Conservation (phyloP, 2,888 invertebrate genomes). For the Phortica magna region DNA sequence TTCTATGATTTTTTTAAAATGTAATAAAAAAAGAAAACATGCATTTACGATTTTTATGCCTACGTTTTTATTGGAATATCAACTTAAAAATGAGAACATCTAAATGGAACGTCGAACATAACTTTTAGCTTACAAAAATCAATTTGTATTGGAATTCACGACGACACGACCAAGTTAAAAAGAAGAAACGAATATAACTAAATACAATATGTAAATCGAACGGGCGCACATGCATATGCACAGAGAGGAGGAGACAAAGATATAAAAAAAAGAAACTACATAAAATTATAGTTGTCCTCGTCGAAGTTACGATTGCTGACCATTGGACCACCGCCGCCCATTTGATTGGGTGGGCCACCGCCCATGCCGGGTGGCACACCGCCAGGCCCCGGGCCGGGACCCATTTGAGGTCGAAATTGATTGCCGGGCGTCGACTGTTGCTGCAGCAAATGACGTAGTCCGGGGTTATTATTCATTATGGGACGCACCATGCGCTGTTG, state of each 20-base stretch:
- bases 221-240: not conserved
- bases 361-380: conserved; percentile 54
- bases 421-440: conserved; percentile 76
- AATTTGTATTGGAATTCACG: too few species aligned
- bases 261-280: conserved; percentile 53
- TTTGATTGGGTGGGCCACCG: conserved; percentile 66
- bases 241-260: not conserved
- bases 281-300: conserved; percentile 75
- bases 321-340: conserved; percentile 66
- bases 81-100: too few species aligned
- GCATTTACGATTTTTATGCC: too few species aligned
- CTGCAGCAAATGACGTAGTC: conserved; percentile 88
- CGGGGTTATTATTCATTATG: conserved; percentile 87
- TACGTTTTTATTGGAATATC: too few species aligned
- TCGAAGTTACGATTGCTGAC: conserved; percentile 74
- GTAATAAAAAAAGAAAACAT: too few species aligned
- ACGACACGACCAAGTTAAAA: too few species aligned
- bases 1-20: too few species aligned
- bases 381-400: conserved; percentile 56
- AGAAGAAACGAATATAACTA: not conserved
- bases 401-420: conserved; percentile 76
- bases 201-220: not conserved
- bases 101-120: too few species aligned
- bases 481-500: conserved; percentile 85
- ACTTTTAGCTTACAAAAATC: too few species aligned